Base-by-base conservation (phyloP, 2,113 vertebrate genomes). In the Uria lomvia region DNA sequence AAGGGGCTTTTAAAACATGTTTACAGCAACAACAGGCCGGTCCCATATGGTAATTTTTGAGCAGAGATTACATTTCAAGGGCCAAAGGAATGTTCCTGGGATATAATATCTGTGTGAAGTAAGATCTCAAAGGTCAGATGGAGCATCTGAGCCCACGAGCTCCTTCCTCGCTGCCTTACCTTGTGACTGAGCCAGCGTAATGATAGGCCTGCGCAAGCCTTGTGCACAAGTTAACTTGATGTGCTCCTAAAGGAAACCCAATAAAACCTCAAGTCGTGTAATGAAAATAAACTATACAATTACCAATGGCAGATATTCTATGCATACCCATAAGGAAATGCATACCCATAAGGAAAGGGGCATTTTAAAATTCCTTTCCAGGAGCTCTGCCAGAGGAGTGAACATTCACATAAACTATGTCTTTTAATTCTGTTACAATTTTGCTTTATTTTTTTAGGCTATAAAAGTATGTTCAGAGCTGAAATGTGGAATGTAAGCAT, bases 241-340 rank as follows among this genome's bases (percentile, higher is more conserved):
- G 60, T 90, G 42, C 10, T 92, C 26, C 62, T 71, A 52, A 92
- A 84, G 50, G 50, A 93, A 94, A 88, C 45, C 68, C 74, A 78
- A 68, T 73, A 88, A 93, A 95, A 84, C 34, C 45, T 92, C 52
- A 60, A 67, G 38, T 42, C 9, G 1, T 68, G 43, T 83, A 90
- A 95, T 73, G 84, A 92, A 95, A 96, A 96, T 53, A 92, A 96
- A 72, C 86, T 59, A 49, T 45, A 66, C 11, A 45, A 42, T 90
- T 86, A 90, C 29, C 32, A 92, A 36, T 58, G 34, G 50, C 70
- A 85, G 47, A 50, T 79, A 86, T 75, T 86, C 47, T 79, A 67
- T 82, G 38, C 38, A 38, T 38, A 38, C 4, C 1, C 32, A 83
- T 34, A 63, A 90, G 38, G n/a, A 77, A 94, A 95, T 38, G 38